Percentiles rank a stretch among this genome's conserved stretches.
Conservation (phyloP, 2,888 invertebrate species). For the Gnatocerus cornutus region DNA sequence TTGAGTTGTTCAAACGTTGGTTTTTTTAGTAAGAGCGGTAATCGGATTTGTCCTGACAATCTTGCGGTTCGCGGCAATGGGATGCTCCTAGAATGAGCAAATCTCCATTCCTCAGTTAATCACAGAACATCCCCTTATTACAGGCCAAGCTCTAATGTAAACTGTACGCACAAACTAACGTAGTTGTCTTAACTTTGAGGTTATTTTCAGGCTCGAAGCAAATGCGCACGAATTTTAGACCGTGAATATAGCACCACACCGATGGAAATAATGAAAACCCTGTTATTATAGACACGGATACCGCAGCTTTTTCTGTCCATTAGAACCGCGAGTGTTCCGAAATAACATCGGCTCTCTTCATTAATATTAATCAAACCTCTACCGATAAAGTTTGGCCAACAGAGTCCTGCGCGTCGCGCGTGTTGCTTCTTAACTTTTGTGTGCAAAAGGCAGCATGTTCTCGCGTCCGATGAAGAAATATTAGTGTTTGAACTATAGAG, state of each 20-base stretch:
- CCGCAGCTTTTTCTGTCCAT: constrained; percentile 17
- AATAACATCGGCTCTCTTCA: constrained; percentile 37
- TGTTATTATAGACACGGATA: constrained; percentile 37
- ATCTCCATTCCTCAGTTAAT: constrained; percentile 33
- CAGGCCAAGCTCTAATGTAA: constrained; percentile 36
- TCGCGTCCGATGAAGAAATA: constrained; percentile 43
- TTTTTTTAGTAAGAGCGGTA: constrained; percentile 16
- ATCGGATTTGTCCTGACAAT: constrained; percentile 29
- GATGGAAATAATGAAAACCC: constrained; percentile 37
- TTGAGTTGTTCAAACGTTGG: constrained; percentile 4
- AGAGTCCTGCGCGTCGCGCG: constrained; percentile 6
- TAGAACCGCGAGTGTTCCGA: constrained; percentile 23
- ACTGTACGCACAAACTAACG: constrained; percentile 36
- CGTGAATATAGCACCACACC: background rate
- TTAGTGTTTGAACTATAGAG: constrained; percentile 37
- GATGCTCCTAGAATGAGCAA: constrained; percentile 35
- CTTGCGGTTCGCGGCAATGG: constrained; percentile 34
- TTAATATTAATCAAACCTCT: constrained; percentile 40
- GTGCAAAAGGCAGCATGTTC: constrained; percentile 42
- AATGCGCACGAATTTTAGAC: constrained; percentile 37
- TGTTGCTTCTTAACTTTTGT: constrained; percentile 4
- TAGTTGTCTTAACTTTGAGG: constrained; percentile 45
- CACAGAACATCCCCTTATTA: constrained; percentile 31
- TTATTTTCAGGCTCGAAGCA: constrained; percentile 48
- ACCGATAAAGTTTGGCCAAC: constrained; percentile 33